A percentile compares a stretch with the other conserved stretches of the same genome.
These are phyloP conservation scores for Perognathus longimembris DNA, from an alignment of 2,113 vertebrate species.

Conservation along the genomic window DNA sequence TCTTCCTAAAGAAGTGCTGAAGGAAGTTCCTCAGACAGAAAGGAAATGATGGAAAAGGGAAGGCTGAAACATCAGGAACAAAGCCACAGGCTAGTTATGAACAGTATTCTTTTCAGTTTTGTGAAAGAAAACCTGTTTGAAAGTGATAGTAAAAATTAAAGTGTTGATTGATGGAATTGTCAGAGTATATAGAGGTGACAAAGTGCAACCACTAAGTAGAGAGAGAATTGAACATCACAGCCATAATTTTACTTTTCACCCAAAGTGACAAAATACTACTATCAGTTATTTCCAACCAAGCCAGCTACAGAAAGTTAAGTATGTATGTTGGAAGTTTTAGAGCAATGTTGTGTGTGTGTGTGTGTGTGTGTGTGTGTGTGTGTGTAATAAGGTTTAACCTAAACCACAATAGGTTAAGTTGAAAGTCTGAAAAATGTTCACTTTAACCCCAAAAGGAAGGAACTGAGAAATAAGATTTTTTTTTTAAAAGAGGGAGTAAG, in stretches of 20 bases:
- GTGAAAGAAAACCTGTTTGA: neutral
- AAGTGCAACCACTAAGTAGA: neutral
- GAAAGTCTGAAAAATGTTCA: neutral
- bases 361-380: no score
- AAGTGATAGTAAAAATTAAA: neutral
- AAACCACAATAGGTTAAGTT: neutral
- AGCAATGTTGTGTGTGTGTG: no score
- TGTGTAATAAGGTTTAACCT: neutral
- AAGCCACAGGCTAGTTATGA: neutral
- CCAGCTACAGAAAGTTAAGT: neutral
- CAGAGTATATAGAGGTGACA: neutral
- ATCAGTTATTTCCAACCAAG: neutral
- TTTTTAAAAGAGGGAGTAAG: neutral
- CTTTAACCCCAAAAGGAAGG: neutral
- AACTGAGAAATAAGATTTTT: neutral
- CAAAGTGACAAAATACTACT: neutral
- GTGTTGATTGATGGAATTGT: neutral
- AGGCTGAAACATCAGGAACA: neutral
- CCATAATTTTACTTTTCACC: neutral
- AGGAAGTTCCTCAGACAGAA: neutral
- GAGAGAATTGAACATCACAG: neutral
- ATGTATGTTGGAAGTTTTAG: neutral
- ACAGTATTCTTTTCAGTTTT: neutral
- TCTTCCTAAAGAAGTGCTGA: slow-evolving; percentile 4
- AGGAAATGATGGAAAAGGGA: neutral